Base-by-base conservation (phyloP, 2,797 vertebrate genomes). In the Pantherophis alleghaniensis region DNA sequence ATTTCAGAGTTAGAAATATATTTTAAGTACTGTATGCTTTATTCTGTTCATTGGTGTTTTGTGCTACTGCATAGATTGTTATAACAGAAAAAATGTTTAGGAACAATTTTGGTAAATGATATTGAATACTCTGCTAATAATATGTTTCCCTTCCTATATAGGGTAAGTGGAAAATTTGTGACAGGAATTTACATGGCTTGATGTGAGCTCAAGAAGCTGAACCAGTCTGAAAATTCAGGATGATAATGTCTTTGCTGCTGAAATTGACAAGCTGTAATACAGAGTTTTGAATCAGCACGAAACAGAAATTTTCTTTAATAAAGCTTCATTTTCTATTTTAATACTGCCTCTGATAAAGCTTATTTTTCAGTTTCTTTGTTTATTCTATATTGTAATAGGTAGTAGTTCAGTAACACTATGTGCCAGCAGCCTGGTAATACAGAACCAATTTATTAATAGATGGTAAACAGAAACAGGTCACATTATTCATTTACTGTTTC, bases 141-240 rank as follows among this genome's bases (percentile, higher is more conserved):
- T 94, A 83, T 95, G 97, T 97, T 97, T 97, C 96, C 96, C 95
- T 98, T 96, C 96, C 9, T 94, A 83, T 96, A n/a, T 98, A 98
- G 97, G 98, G 96, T 98, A 96, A 97, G 98, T 98, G 98, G 87
- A 97, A 95, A 95, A 97, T 92, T 88, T 95, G 96, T 94, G 97
- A 97, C 96, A 97, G 97, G 91, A 90, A 90, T 96, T 96, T 95
- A 3, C 95, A 95, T 94, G 74, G 97, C 94, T 94, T 97, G 97
- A 95, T 87, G 95, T 51, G 90, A 94, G 94, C 83, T 56, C 61
- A 91, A 97, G 95, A 97, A 96, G 96, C 96, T 96, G 94, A 96
- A 83, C 91, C 87, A n/a, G 94, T 94, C 94, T 97, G 96, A 94
- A 87, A 92, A 95, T 88, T 7, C 95, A 94, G 95, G 94, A 86